Evolutionary conservation across 1,140 invertebrate species (phyloP), one percentile per base, ranked within the genome.

Genomic region (Sycobia sp.): DNA sequence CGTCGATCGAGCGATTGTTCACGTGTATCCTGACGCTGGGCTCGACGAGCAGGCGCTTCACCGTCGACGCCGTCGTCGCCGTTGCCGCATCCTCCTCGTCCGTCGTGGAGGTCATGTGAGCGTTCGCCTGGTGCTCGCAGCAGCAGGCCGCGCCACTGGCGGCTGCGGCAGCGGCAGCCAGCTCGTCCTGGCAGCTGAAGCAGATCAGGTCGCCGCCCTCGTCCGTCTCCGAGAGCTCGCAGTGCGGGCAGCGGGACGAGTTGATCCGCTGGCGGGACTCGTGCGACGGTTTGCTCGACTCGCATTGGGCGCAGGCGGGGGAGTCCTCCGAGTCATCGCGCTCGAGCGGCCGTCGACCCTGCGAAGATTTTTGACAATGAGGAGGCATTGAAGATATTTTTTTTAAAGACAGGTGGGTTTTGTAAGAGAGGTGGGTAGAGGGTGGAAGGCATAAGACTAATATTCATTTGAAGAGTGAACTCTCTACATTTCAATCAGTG

Each of bases 181-280:
- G 9, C 36, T 69, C 66, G 56, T 53, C 76, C 32, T 76, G 74
- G 32, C 78, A 79, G 22, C 72, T 70, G 60, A 80, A 80, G 62
- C 77, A 79, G 38, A 80, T 80, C 9, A 79, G 67, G 62, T 79
- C 76, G 34, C 71, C 66, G 34, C 71, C 66, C 4, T 80, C 75
- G 61, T 71, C 64, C 10, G 64, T 68, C 50, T 71, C 71, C 11
- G 72, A 66, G 18, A 71, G 60, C 27, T 77, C 70, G 46, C 76
- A 78, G 46, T 76, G 77, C 3, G 70, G 67, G 20, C 76, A 77
- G 13, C 70, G n/a, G n/a, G n/a, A n/a, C n/a, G n/a, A n/a, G n/a
- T n/a, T n/a, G n/a, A n/a, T n/a, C n/a, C n/a, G 71, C 41, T 75
- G 71, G 50, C 60, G 69, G 1, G 61, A 61, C 3, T 65, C 63